Evolutionary conservation across 2,113 vertebrate species (phyloP), one percentile per base, ranked within the genome.

Genomic region (Muscicapa adusta): DNA sequence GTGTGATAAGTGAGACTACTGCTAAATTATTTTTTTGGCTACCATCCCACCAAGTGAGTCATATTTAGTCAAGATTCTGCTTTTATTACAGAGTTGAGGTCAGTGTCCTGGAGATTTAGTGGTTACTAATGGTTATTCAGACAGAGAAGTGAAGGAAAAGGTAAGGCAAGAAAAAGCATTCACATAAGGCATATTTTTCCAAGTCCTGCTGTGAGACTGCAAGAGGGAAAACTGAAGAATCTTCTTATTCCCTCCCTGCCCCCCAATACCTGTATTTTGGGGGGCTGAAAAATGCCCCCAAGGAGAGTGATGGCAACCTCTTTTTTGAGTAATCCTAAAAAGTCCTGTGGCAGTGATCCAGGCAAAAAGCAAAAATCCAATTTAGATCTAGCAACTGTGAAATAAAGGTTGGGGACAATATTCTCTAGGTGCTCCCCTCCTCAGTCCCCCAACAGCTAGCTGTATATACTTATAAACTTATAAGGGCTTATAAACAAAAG

Each of bases 1-100:
- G 63, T 90, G 51, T 77, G 58, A 71, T 89, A 85, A 58, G 12
- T 43, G 43, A 22, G 14, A 74, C 43, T 85, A 31, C 70, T 43
- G 58, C 25, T 94, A 80, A 82, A 89, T 88, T 85, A 5, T 84
- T 80, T 81, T 84, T 43, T 89, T 94, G 94, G 82, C 91, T 86
- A 63, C 38, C 3, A 1, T 86, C 85, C 92, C 60, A 83, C 34
- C 51, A 80, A 83, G 56, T 63, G 85, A 92, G 33, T 90, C 85
- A 80, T 29, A 42, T 86, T 89, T 81, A 78, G 84, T 72, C 36
- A 89, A 66, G 73, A 89, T 71, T 88, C 92, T 94, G 45, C 43
- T 75, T 68, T 92, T 92, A 63, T 66, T 95, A 51, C 31, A 40
- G 23, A 51, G 23, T 81, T 88, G 56, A 38, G 90, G 85, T 88